Conservation (phyloP, 2,113 vertebrate species). For the Gobiocypris rarus region DNA sequence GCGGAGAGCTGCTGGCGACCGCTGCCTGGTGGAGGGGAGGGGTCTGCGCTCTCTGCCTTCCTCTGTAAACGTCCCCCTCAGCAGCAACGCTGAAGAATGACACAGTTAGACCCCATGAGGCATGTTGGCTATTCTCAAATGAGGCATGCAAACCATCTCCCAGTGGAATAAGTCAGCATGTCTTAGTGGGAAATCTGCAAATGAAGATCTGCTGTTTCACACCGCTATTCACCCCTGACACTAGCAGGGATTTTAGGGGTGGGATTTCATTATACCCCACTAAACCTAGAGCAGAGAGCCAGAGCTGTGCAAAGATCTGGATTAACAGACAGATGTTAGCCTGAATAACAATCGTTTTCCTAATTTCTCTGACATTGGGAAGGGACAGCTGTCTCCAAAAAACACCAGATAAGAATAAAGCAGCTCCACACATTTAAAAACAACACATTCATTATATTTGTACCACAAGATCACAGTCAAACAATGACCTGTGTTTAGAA, state of each 20-base stretch:
- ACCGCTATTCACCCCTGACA: constrained; percentile 32
- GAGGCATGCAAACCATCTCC: constrained; percentile 41
- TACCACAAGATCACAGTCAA: neutral
- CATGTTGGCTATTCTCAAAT: constrained; percentile 48
- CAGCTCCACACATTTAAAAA: neutral
- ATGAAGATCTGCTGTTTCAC: constrained; percentile 32
- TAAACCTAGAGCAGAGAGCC: constrained; percentile 10
- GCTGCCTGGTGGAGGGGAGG: neutral
- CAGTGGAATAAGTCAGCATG: neutral
- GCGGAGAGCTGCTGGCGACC: constrained; percentile 18
- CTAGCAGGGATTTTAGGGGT: constrained; percentile 23
- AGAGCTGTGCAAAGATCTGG: constrained; percentile 3
- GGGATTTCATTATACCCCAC: constrained; percentile 17
- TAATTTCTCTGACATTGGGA: constrained; percentile 16
- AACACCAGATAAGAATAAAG: constrained; percentile 5
- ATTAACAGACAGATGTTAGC: constrained; percentile 1
- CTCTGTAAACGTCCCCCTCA: constrained; percentile 35
- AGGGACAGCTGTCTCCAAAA: neutral
- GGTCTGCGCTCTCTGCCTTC: constrained; percentile 26
- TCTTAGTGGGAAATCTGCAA: constrained; percentile 37
- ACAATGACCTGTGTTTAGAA: neutral
- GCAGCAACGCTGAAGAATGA: constrained; percentile 30
- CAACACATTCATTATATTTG: neutral
- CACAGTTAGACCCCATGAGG: constrained; percentile 37
- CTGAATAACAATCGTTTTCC: neutral